Evolutionary conservation across 2,797 vertebrate genomes (phyloP).

Genomic region (Pangasius larnaudii): DNA sequence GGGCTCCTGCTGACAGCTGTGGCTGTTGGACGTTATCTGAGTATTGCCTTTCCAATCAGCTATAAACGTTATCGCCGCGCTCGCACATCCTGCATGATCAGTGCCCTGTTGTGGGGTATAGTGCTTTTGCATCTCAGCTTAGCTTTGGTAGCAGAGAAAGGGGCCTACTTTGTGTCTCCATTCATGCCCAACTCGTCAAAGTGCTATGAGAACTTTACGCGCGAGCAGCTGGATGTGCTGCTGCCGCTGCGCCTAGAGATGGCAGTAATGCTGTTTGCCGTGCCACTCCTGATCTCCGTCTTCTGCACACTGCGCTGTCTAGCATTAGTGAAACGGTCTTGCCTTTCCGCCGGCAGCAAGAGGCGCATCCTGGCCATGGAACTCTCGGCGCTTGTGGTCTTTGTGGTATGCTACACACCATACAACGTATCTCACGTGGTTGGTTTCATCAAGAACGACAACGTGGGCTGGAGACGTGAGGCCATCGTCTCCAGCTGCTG

Average conservation of each 20-base stretch:
- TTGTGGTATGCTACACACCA: constrained; percentile 84
- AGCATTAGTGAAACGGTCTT: constrained; percentile 76
- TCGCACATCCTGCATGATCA: constrained; percentile 80
- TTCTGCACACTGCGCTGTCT: constrained; percentile 84
- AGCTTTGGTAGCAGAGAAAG: constrained; percentile 72
- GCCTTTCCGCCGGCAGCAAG: constrained; percentile 77
- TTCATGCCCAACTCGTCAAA: constrained; percentile 60
- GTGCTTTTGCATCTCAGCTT: constrained; percentile 79
- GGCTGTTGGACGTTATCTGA: constrained; percentile 83
- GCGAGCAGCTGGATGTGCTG: constrained; percentile 70
- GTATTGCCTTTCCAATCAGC: constrained; percentile 83
- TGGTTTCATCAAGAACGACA: constrained; percentile 68
- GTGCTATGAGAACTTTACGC: constrained; percentile 80
- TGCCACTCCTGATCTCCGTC: constrained; percentile 77
- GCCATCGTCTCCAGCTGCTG: constrained; percentile 83
- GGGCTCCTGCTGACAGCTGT: constrained; percentile 82
- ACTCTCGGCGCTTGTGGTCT: constrained; percentile 78
- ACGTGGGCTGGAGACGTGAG: constrained; percentile 74
- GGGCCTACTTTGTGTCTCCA: constrained; percentile 68
- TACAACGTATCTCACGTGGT: constrained; percentile 86
- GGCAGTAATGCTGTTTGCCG: constrained; percentile 78
- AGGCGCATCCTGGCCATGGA: constrained; percentile 79
- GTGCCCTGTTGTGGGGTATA: constrained; percentile 77
- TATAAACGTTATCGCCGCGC: constrained; percentile 82
- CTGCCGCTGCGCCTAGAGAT: constrained; percentile 84